Percentiles rank a stretch among this genome's conserved stretches.
Conservation (phyloP, 1,140 invertebrate genomes). For the Panulirus ornatus region DNA sequence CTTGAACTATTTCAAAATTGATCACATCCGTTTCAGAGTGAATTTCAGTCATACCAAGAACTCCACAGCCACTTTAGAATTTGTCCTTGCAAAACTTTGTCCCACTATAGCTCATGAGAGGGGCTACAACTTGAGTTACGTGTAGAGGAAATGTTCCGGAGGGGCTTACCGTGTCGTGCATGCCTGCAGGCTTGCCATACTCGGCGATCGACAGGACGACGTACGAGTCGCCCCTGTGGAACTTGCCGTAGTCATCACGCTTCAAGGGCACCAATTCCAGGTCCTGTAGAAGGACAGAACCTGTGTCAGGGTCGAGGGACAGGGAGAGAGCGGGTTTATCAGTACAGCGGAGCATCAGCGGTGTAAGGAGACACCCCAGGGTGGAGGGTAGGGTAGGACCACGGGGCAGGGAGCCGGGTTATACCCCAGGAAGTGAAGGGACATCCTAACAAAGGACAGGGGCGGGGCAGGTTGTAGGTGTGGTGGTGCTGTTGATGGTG, state of each 20-base stretch:
- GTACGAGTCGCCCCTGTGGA: slow-evolving; percentile 92
- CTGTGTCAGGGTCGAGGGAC: no score
- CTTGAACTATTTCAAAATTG: no score
- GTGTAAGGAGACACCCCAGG: no score
- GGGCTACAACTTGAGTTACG: neutral
- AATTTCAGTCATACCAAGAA: neutral
- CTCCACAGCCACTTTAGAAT: neutral
- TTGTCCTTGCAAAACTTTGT: neutral
- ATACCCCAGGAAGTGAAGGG: neutral
- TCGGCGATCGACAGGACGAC: slow-evolving; percentile 89
- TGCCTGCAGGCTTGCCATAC: slow-evolving; percentile 82
- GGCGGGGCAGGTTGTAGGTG: no score
- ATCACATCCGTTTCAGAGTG: no score
- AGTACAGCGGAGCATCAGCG: no score
- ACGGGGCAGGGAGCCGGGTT: no score
- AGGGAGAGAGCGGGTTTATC: no score
- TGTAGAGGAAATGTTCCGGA: no score
- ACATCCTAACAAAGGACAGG: no score
- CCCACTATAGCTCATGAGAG: neutral
- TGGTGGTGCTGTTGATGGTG: no score
- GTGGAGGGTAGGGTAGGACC: no score
- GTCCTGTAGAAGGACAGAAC: slow-evolving; percentile 81
- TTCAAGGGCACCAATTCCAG: slow-evolving; percentile 87
- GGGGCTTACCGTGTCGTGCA: slow-evolving; percentile 85
- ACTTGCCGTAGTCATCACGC: slow-evolving; percentile 88